Conservation (phyloP, 2,113 vertebrate species). For the Clarias batrachus region DNA sequence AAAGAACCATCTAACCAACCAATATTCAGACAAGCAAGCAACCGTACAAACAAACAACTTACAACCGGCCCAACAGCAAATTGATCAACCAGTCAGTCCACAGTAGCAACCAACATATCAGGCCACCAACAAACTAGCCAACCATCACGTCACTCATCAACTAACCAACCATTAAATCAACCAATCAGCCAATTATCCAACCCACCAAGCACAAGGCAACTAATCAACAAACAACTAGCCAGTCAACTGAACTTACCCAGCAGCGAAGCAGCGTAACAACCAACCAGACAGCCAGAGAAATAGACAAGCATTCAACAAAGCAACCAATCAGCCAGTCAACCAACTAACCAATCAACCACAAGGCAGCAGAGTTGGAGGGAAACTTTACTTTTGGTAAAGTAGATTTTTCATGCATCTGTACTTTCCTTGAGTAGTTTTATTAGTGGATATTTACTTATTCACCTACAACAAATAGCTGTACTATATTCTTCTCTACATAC, state of each 20-base stretch:
- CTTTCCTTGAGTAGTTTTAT: too few relatives aligned
- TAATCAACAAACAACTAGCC: neutral
- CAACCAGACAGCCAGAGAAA: neutral
- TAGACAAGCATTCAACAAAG: neutral
- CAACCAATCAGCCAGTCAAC: neutral
- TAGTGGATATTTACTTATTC: too few relatives aligned
- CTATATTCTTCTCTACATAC: too few relatives aligned
- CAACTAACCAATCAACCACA: neutral
- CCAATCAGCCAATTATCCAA: neutral
- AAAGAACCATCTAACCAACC: neutral
- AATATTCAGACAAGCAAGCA: neutral
- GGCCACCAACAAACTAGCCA: neutral
- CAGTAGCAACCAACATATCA: neutral
- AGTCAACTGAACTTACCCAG: neutral
- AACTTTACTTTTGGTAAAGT: too few relatives aligned
- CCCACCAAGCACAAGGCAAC: neutral
- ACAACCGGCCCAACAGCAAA: neutral
- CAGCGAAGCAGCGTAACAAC: neutral
- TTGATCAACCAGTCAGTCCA: neutral
- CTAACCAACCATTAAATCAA: neutral
- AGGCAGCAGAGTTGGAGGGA: neutral
- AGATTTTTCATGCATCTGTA: too few relatives aligned
- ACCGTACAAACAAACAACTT: too few relatives aligned
- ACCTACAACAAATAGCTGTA: too few relatives aligned
- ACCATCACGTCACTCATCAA: neutral